These are phyloP conservation scores for Polydrusus cervinus DNA, from an alignment of 2,888 invertebrate genomes.

Conservation along the genomic window DNA sequence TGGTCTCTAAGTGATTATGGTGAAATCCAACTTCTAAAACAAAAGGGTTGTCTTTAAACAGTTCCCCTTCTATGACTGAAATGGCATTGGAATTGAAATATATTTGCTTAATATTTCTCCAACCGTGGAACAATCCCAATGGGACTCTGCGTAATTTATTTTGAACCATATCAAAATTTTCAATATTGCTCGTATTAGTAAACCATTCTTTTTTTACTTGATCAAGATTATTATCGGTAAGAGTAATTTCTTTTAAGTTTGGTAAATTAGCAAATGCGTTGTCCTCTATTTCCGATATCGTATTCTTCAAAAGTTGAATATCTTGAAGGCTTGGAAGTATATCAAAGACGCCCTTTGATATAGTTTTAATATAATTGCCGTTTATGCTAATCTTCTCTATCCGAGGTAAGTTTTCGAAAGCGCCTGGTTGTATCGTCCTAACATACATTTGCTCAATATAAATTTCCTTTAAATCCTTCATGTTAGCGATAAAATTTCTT, in stretches of 20 bases:
- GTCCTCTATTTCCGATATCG: not conserved
- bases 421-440: not conserved
- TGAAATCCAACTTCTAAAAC: not conserved
- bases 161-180: not conserved
- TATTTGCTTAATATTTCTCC: not conserved
- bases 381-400: not conserved
- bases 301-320: not conserved
- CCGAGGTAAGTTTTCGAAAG: not conserved
- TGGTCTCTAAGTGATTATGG: not conserved
- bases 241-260: not conserved
- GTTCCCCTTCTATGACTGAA: not conserved
- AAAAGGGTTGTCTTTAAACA: not conserved
- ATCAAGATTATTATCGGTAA: not conserved
- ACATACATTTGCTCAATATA: not conserved
- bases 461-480: not conserved
- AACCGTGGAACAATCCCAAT: conserved; percentile 8
- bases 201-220: not conserved
- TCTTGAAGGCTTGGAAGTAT: not conserved
- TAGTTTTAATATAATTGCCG: not conserved
- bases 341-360: not conserved
- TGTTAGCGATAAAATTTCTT: not conserved
- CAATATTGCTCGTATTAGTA: conserved; percentile 1
- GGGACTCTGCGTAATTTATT: not conserved
- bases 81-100: conserved; percentile 9
- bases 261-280: conserved; percentile 4